phyloP scores from a whole-genome alignment of 92 coral and sea anemone species.

The Umimayanthus kanabou region DNA sequence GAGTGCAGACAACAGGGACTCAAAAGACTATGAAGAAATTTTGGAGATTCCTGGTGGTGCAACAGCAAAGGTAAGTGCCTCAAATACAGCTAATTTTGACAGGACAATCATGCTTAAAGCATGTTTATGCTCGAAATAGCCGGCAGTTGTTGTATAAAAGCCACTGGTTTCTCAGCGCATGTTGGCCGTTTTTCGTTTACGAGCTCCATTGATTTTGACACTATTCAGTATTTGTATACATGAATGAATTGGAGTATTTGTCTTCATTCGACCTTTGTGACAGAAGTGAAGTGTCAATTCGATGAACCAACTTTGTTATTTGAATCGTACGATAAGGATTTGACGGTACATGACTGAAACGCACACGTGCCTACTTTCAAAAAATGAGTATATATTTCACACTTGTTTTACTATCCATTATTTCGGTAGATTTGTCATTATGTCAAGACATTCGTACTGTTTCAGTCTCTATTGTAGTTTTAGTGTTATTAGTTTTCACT shows the following conservation, averaged over 20 bases:
- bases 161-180: conserved; percentile 11
- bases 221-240: conserved; percentile 24
- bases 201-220: neutral
- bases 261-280: neutral
- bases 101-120: neutral
- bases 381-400: neutral
- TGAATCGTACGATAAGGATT: neutral
- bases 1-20: conserved; percentile 34
- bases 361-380: conserved; percentile 12
- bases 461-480: neutral
- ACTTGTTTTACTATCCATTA: neutral
- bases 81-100: neutral
- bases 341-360: neutral
- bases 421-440: neutral
- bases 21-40: conserved; percentile 64
- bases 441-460: neutral
- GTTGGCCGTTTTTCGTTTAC: conserved; percentile 7
- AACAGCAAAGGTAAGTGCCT: conserved; percentile 20
- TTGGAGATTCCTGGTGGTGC: conserved; percentile 43
- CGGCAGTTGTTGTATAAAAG: neutral
- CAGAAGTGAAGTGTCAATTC: neutral
- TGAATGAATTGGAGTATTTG: conserved; percentile 26
- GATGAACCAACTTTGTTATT: neutral
- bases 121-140: neutral
- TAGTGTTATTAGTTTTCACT: neutral